Conservation (phyloP, 2,888 invertebrate species). For the Proisotoma minuta region DNA sequence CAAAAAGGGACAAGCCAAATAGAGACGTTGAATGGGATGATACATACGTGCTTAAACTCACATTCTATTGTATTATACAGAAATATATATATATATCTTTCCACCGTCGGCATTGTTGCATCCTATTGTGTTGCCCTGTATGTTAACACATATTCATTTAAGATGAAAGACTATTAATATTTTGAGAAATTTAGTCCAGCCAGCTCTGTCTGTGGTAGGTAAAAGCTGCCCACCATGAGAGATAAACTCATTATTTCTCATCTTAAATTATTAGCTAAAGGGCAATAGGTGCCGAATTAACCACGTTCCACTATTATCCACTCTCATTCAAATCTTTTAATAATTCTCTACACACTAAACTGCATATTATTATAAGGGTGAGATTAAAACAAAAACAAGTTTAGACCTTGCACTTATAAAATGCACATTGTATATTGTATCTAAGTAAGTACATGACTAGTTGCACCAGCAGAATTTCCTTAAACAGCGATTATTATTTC, state of each 20-base stretch:
- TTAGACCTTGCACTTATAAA: no score
- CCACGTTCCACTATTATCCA: no score
- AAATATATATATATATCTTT: background rate
- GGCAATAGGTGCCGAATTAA: constrained; percentile 47
- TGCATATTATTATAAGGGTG: no score
- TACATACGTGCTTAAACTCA: background rate
- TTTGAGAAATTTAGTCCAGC: background rate
- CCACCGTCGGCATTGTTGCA: background rate
- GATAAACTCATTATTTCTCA: constrained; percentile 48
- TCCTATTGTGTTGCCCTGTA: no score
- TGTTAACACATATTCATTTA: background rate
- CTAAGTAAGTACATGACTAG: no score
- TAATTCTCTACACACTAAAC: no score
- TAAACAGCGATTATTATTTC: no score
- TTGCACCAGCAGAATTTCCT: no score
- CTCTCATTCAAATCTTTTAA: no score
- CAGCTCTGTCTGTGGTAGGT: constrained; percentile 46
- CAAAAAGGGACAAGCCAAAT: background rate
- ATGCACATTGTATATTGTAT: no score
- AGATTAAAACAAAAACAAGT: no score
- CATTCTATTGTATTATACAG: background rate
- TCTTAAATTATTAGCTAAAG: constrained; percentile 48
- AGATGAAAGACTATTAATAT: background rate
- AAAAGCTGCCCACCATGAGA: constrained; percentile 47
- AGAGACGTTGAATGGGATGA: background rate